Conservation (phyloP, 2,888 invertebrate genomes). For the Branchipolynoe longqiensis region DNA sequence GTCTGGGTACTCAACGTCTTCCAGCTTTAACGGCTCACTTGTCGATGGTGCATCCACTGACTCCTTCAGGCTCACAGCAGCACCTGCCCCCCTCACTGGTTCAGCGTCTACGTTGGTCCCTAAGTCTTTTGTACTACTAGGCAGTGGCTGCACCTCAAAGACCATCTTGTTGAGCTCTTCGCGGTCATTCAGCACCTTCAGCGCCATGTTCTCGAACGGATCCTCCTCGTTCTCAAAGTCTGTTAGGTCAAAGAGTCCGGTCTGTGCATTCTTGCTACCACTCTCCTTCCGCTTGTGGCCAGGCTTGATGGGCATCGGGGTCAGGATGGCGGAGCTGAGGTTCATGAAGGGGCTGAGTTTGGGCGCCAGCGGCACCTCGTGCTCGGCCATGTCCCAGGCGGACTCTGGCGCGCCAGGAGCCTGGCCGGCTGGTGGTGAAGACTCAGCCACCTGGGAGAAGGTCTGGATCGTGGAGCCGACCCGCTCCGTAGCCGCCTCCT, state of each 20-base stretch:
- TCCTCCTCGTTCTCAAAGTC: constrained; percentile 96
- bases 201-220: constrained; percentile 95
- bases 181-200: constrained; percentile 95
- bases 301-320: constrained; percentile 50
- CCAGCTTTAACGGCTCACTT: constrained; percentile 44
- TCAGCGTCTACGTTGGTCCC: too few species aligned
- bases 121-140: too few species aligned
- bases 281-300: constrained; percentile 1
- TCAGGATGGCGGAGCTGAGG: constrained; percentile 53
- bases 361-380: background rate
- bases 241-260: constrained; percentile 83
- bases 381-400: background rate
- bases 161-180: constrained; percentile 92
- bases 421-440: background rate
- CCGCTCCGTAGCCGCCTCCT: constrained; percentile 50
- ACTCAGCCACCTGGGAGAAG: constrained; percentile 52
- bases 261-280: constrained; percentile 18
- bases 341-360: constrained; percentile 18
- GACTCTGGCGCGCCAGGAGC: background rate
- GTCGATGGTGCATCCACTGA: background rate
- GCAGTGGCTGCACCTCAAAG: constrained; percentile 57
- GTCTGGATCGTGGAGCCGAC: constrained; percentile 47
- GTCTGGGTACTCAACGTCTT: constrained; percentile 62
- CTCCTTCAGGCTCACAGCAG: background rate
- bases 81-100: background rate